Percentiles rank a stretch among this genome's conserved stretches.
Conservation (phyloP, 2,797 vertebrate species). For the Sebastes matsubarae region DNA sequence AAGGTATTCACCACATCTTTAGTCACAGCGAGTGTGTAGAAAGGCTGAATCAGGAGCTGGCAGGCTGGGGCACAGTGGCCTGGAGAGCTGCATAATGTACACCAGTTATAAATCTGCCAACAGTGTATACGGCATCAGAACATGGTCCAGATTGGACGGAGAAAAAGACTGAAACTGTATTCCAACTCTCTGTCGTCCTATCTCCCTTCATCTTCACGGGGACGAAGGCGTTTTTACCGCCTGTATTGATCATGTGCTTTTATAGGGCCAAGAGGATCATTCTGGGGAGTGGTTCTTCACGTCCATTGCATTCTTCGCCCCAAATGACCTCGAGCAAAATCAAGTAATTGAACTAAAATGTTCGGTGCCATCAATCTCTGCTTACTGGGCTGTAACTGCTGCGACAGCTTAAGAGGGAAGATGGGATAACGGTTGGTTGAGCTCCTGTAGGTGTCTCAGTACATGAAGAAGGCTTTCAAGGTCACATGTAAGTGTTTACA, state of each 20-base stretch:
- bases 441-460: conserved; percentile 1
- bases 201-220: conserved; percentile 45
- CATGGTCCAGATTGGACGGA: conserved; percentile 33
- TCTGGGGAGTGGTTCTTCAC: conserved; percentile 51
- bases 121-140: conserved; percentile 33
- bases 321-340: conserved; percentile 62
- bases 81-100: conserved; percentile 52
- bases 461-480: conserved; percentile 18
- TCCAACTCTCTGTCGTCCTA: conserved; percentile 41
- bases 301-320: conserved; percentile 53
- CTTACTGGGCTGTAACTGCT: conserved; percentile 42
- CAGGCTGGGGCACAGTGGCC: conserved; percentile 40
- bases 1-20: conserved; percentile 43
- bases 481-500: conserved; percentile 7
- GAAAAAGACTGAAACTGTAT: conserved; percentile 30
- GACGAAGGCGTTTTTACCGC: conserved; percentile 42
- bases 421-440: conserved; percentile 37
- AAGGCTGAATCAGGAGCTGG: conserved; percentile 75
- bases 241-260: conserved; percentile 69
- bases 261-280: conserved; percentile 52
- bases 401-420: conserved; percentile 43
- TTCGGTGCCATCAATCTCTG: conserved; percentile 59
- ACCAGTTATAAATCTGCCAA: conserved; percentile 71
- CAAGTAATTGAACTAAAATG: conserved; percentile 70
- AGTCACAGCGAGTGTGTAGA: conserved; percentile 42